These are phyloP conservation scores for Diarsia rubi DNA, from an alignment of 2,888 invertebrate genomes.

Conservation along the genomic window DNA sequence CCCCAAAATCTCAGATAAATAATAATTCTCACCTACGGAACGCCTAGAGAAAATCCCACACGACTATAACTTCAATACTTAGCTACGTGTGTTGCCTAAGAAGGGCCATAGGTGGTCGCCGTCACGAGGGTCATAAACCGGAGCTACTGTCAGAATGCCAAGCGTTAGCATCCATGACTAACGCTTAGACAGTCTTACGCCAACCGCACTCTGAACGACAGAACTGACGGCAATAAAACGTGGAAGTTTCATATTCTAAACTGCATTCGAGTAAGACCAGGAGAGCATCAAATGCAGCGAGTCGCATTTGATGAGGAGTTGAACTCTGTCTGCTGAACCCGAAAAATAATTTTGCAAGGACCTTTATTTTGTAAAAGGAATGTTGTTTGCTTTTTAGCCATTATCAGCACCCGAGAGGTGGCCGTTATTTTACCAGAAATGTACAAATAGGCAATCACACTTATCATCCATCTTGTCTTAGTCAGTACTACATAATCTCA, in stretches of 20 bases:
- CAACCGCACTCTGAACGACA: conserved; percentile 14
- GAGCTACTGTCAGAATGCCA: conserved; percentile 35
- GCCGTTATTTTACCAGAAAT: background rate
- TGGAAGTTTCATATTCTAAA: background rate
- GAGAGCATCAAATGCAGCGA: background rate
- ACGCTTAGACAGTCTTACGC: conserved; percentile 15
- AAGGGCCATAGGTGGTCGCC: conserved; percentile 46
- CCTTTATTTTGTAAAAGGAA: background rate
- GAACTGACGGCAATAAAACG: background rate
- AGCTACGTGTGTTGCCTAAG: conserved; percentile 26
- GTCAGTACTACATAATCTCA: background rate
- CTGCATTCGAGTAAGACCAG: background rate
- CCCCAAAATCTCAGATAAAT: background rate
- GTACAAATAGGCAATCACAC: background rate
- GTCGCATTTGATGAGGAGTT: background rate
- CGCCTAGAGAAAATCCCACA: conserved; percentile 13
- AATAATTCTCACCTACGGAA: background rate
- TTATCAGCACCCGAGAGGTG: no score
- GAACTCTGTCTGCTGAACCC: background rate
- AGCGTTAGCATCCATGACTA: conserved; percentile 32
- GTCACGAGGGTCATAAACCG: conserved; percentile 47
- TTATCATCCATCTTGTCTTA: conserved; percentile 1
- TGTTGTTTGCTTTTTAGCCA: background rate
- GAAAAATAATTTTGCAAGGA: background rate
- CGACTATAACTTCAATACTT: conserved; percentile 12